Evolutionary conservation across 2,888 invertebrate genomes (phyloP), one percentile per base, ranked within the genome.

Genomic region (Leucania comma): DNA sequence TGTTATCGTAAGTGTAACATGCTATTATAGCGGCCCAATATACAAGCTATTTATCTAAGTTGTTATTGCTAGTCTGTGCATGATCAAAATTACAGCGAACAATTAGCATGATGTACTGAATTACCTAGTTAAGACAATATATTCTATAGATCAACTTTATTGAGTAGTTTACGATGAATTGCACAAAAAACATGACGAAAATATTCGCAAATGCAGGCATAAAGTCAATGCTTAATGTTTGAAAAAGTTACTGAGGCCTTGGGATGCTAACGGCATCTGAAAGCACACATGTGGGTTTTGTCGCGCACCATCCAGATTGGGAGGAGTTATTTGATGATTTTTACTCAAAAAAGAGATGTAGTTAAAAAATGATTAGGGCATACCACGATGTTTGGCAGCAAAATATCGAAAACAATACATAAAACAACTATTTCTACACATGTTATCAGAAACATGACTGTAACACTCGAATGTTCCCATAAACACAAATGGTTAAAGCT

Each of bases 401-500:
- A 17, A 58, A 24, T 6, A 70, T 59, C n/a, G 10, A 38, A 64
- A 72, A 69, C 22, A 75, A 82, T 75, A 77, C 65, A 72, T 65
- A 70, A 75, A 74, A 82, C 70, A 77, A 77, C 80, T 82, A 86
- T 84, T 86, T 79, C 75, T 87, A 85, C 88, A 58, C 59, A 38
- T 88, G 86, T 92, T 93, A 91, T 90, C 90, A 85, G 81, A 80
- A 84, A 91, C 86, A 88, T 85, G 83, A 89, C 88, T 89, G 90
- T 78, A 75, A 87, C 92, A 94, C 94, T 95, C 90, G 89, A 92
- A 90, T 86, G 90, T 93, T 93, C 93, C 93, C 93, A 95, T 93
- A 93, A 93, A 94, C 91, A 93, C 92, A 93, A 95, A 95, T 95
- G 92, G 93, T 93, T 90, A 93, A 92, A 95, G 95, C 94, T 95